Conservation (phyloP, 2,797 vertebrate genomes). For the Arrhamphus sclerolepis region DNA sequence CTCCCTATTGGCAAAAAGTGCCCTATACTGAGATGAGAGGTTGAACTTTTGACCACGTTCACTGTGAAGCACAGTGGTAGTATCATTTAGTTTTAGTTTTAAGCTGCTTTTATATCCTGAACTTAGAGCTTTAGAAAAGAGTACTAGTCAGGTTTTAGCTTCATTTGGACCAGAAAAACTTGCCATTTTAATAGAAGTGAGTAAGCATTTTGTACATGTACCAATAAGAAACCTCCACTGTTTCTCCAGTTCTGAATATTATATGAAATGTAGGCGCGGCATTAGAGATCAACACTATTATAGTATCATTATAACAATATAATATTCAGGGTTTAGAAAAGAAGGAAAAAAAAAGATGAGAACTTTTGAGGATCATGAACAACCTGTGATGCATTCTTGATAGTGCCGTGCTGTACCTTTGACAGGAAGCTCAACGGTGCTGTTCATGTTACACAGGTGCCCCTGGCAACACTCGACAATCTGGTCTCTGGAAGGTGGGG, state of each 20-base stretch:
- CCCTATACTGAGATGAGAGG: no score
- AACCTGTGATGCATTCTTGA: slow-evolving; percentile 6
- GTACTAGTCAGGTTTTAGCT: no score
- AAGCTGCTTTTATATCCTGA: not conserved
- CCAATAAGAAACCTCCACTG: no score
- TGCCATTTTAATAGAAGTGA: not conserved
- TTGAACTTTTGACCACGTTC: no score
- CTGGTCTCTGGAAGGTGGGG: slow-evolving; percentile 92
- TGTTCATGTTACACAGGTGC: slow-evolving; percentile 94
- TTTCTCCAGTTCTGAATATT: no score
- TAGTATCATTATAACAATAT: no score
- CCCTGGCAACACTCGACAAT: slow-evolving; percentile 95
- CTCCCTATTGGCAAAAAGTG: no score
- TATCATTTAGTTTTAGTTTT: not conserved
- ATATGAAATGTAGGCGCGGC: not conserved
- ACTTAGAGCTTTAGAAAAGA: not conserved
- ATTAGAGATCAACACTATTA: not conserved
- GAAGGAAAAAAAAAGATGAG: slow-evolving; percentile 17
- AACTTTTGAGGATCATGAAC: slow-evolving; percentile 11
- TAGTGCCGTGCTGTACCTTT: slow-evolving; percentile 66
- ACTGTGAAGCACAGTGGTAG: not conserved
- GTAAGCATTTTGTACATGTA: no score
- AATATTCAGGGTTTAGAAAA: no score
- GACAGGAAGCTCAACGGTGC: slow-evolving; percentile 82
- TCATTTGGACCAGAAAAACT: not conserved